Conservation (phyloP, 2,888 invertebrate genomes). For the Acrobasis suavella region DNA sequence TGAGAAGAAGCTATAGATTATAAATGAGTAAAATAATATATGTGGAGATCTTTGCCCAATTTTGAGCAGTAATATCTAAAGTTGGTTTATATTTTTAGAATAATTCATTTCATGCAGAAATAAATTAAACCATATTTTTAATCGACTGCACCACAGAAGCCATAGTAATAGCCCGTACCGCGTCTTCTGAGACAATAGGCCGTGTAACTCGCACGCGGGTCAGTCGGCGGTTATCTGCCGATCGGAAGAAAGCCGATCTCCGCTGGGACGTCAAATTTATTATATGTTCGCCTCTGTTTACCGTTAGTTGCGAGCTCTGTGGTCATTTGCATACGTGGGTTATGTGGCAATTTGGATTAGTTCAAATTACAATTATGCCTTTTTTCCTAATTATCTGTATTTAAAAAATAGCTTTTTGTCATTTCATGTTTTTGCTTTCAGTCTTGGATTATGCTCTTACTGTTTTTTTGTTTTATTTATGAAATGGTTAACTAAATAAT, state of each 20-base stretch:
- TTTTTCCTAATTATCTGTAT: background rate
- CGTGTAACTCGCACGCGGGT: slow-evolving; percentile 66
- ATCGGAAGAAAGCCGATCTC: slow-evolving; percentile 71
- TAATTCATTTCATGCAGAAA: background rate
- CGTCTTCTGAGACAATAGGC: slow-evolving; percentile 60
- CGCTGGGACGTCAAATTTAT: slow-evolving; percentile 70
- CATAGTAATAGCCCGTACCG: background rate
- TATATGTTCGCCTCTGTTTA: slow-evolving; percentile 59
- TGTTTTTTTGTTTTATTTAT: too few relatives aligned
- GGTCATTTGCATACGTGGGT: slow-evolving; percentile 36
- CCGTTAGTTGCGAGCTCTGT: slow-evolving; percentile 60
- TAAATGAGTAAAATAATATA: too few relatives aligned
- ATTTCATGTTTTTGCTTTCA: too few relatives aligned
- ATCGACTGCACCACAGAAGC: background rate
- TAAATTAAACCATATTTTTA: background rate
- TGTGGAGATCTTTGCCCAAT: too few relatives aligned
- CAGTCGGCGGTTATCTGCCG: slow-evolving; percentile 70
- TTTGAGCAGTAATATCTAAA: too few relatives aligned
- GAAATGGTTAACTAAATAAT: too few relatives aligned
- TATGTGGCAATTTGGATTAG: slow-evolving; percentile 6
- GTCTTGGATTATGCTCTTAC: too few relatives aligned
- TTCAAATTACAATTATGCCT: background rate
- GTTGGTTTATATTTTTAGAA: too few relatives aligned
- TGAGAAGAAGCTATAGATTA: too few relatives aligned
- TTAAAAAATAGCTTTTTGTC: too few relatives aligned